phyloP scores from a whole-genome alignment of 1,140 invertebrate genomes.

The Zeugodacus cucurbitae region DNA sequence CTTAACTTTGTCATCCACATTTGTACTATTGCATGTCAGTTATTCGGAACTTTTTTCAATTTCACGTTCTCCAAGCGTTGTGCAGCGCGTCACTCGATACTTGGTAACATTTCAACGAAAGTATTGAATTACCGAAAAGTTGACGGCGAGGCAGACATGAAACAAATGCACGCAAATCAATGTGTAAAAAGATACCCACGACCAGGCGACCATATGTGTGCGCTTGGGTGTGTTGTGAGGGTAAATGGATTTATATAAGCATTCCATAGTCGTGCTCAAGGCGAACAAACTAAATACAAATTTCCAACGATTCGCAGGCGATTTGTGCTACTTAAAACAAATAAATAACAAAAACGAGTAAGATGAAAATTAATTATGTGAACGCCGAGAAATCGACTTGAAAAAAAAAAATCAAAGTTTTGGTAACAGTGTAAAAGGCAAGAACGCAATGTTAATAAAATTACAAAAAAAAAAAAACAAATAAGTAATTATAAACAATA shows the following conservation, averaged over 20 bases:
- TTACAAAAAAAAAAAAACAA: neutral
- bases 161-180: constrained; percentile 37
- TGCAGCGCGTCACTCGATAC: constrained; percentile 57
- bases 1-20: neutral
- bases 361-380: neutral
- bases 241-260: neutral
- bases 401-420: too few relatives aligned
- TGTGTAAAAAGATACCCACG: constrained; percentile 23
- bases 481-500: neutral
- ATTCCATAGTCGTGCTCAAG: neutral
- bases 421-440: neutral
- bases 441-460: neutral
- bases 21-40: constrained; percentile 14
- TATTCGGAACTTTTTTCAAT: constrained; percentile 12
- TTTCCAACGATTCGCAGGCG: neutral
- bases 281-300: neutral
- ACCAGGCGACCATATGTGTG: neutral
- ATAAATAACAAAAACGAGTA: neutral
- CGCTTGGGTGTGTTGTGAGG: neutral
- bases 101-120: constrained; percentile 57
- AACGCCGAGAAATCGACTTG: too few relatives aligned
- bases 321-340: neutral
- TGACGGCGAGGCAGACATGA: constrained; percentile 32
- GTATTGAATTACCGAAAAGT: constrained; percentile 59
- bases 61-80: neutral